Percentiles rank a stretch among this genome's conserved stretches.
Conservation (phyloP, 2,797 vertebrate species). For the Psittacula derbiana region DNA sequence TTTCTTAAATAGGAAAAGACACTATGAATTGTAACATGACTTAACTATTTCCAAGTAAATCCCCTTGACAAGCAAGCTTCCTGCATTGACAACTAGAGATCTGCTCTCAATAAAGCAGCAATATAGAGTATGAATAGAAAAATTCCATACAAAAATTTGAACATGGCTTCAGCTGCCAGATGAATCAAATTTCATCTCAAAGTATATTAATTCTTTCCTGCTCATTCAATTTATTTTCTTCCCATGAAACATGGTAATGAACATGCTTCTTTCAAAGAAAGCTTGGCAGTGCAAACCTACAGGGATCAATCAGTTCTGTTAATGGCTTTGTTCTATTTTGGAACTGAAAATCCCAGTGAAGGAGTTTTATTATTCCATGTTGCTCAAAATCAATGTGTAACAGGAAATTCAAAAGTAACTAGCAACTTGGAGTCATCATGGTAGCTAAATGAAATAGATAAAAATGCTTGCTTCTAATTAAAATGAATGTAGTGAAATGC, state of each 20-base stretch:
- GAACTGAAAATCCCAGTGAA: background rate
- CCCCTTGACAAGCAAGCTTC: background rate
- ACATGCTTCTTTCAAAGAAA: background rate
- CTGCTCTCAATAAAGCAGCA: constrained; percentile 16
- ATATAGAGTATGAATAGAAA: background rate
- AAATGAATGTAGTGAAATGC: background rate
- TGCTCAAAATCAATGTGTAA: background rate
- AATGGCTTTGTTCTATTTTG: constrained; percentile 3
- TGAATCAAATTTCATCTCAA: constrained; percentile 8
- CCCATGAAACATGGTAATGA: background rate
- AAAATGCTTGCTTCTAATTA: background rate
- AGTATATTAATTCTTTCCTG: background rate
- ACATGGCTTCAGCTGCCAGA: background rate
- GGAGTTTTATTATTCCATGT: background rate
- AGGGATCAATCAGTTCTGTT: background rate
- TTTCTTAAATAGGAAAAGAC: background rate
- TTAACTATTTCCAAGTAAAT: constrained; percentile 14
- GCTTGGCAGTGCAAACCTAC: background rate
- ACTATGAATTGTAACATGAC: background rate
- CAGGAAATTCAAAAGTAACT: background rate
- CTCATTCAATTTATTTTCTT: background rate
- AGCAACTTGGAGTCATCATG: background rate
- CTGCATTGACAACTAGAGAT: background rate
- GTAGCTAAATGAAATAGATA: background rate
- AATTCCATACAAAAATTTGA: background rate